Base-by-base conservation (phyloP, 2,797 vertebrate genomes). In the Sphenodon punctatus region DNA sequence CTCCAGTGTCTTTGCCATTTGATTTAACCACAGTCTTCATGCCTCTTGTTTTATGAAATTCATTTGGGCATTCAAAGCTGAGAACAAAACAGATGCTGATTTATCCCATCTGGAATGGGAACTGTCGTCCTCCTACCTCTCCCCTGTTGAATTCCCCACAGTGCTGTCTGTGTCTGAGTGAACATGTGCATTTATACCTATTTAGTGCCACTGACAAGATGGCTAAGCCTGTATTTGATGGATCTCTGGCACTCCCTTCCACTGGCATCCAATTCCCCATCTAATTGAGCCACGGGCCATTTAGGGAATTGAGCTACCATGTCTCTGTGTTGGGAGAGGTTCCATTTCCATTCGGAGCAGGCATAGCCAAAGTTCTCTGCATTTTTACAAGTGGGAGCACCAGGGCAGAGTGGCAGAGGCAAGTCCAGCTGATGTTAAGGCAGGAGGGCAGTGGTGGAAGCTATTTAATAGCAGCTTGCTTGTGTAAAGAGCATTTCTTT, bases 21-120 rank as follows among this genome's bases (percentile, higher is more conserved):
- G 53, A 69, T 27, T 17, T 30, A 55, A 8, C 59, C 60, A 36
- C 2, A 2, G 6, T 51, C 61, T 45, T 77, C 3, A 5, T 78
- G 63, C 16, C 55, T 77, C 80, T 3, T 2, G 71, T 59, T 45
- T 76, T 13, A 4, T 1, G 12, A 53, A 77, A 75, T 41, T 23
- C 48, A 65, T 84, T 88, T 86, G 72, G 20, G 60, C 20, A 1
- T 67, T 71, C 63, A 65, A 76, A 86, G 67, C 51, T 55, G 60
- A 43, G 66, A 84, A 53, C 14, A 45, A 70, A 72, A 38, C 65
- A 58, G 59, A 80, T 88, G 71, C 75, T 86, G 88, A 84, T 73
- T 89, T 88, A 83, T 79, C 78, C 75, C 71, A 46, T 92, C 82
- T 90, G 87, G 74, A 89, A 87, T 67, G 72, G 61, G 68, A 88